These are phyloP conservation scores for Helicoverpa zea DNA, from an alignment of 1,140 invertebrate species.

Conservation along the genomic window DNA sequence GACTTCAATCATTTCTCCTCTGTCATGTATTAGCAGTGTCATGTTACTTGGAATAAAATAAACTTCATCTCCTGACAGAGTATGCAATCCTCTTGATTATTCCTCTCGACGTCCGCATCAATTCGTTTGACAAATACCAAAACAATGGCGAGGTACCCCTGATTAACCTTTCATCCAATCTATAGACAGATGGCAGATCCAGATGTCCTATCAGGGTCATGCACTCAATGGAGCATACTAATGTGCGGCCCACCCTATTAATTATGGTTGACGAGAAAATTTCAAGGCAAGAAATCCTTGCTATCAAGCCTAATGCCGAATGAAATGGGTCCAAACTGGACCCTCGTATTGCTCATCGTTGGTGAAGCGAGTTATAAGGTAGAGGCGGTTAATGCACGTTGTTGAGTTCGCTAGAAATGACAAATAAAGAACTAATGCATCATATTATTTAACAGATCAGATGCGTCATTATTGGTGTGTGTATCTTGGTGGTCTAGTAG, in stretches of 20 bases:
- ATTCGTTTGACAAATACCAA: conserved; percentile 42
- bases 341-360: conserved; percentile 64
- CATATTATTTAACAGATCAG: neutral
- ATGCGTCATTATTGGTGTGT: neutral
- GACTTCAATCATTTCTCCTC: no score
- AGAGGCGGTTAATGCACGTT: neutral
- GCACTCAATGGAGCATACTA: conserved; percentile 74
- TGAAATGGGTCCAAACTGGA: conserved; percentile 80
- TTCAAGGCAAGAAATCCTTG: conserved; percentile 79
- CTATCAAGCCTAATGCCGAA: conserved; percentile 79
- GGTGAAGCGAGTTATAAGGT: conserved; percentile 43
- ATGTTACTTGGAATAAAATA: neutral
- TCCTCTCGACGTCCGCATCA: conserved; percentile 3
- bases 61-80: neutral
- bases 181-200: conserved; percentile 62
- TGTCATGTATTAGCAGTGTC: no score
- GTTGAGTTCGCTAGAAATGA: neutral
- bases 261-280: conserved; percentile 81
- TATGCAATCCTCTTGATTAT: conserved; percentile 17
- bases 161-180: conserved; percentile 50
- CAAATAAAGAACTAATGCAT: no score
- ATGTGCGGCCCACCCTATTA: conserved; percentile 74
- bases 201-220: conserved; percentile 65
- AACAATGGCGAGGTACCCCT: conserved; percentile 34
- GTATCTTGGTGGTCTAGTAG: no score